These are phyloP conservation scores for Vespertilio murinus DNA, from an alignment of 2,797 vertebrate genomes.

Conservation along the genomic window DNA sequence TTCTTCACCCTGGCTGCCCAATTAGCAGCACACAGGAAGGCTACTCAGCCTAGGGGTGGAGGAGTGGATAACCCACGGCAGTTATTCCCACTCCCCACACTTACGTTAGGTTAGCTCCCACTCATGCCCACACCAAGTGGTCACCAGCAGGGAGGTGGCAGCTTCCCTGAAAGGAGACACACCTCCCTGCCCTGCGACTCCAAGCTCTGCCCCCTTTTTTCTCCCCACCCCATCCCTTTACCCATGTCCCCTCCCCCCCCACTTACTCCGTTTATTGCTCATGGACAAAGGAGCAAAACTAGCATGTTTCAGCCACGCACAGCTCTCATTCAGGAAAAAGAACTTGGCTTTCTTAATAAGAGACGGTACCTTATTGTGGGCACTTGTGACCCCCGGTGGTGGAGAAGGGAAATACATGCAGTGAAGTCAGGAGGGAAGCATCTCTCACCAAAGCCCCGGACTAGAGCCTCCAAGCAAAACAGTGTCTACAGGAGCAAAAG, in stretches of 20 bases:
- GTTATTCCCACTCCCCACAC: too few species aligned
- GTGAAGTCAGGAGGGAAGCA: background rate
- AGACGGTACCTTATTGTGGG: background rate
- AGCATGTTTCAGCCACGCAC: background rate
- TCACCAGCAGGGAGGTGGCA: background rate
- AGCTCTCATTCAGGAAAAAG: background rate
- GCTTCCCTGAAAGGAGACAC: background rate
- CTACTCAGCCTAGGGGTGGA: background rate
- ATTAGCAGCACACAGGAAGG: background rate
- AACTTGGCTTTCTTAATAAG: background rate
- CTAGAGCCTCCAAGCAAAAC: too few species aligned
- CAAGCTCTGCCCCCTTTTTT: background rate
- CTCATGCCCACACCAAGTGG: too few species aligned
- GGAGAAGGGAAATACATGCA: background rate
- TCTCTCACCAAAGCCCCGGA: fast-evolving
- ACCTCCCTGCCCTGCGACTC: background rate
- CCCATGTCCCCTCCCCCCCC: too few species aligned
- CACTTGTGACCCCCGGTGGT: slow-evolving; percentile 62
- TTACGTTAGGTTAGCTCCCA: too few species aligned
- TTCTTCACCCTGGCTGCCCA: background rate
- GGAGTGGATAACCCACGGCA: too few species aligned
- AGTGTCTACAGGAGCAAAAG: background rate
- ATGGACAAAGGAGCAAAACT: background rate
- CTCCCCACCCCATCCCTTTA: background rate
- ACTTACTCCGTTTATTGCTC: background rate